A percentile compares a stretch with the other conserved stretches of the same genome.
Evolutionary conservation across 2,797 vertebrate genomes (phyloP).

Genomic region (Ambastaia sidthimunki): DNA sequence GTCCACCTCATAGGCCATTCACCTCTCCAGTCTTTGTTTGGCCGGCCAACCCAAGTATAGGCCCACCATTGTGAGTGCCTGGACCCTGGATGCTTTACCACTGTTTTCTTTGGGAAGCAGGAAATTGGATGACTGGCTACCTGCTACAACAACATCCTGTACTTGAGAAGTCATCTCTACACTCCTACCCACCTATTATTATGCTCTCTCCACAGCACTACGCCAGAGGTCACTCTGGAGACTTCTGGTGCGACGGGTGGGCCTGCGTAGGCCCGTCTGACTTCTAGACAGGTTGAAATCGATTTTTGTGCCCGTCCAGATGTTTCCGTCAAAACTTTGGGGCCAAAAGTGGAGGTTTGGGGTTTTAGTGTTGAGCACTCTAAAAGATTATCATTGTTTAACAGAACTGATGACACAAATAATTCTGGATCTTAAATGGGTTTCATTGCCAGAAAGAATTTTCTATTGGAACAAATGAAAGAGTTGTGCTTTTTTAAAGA

Average conservation of each 20-base stretch:
- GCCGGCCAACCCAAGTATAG: constrained; percentile 74
- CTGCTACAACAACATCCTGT: constrained; percentile 89
- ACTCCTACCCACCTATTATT: constrained; percentile 87
- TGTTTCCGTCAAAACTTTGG: constrained; percentile 80
- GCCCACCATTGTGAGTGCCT: constrained; percentile 79
- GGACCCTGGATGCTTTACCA: constrained; percentile 72
- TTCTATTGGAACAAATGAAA: neutral
- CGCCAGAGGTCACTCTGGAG: constrained; percentile 76
- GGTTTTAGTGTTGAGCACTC: constrained; percentile 11
- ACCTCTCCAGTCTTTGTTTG: constrained; percentile 83
- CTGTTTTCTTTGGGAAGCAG: constrained; percentile 88
- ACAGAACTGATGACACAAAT: neutral
- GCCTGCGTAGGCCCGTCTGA: constrained; percentile 71
- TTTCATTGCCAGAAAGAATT: no score
- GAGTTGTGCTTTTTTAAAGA: neutral
- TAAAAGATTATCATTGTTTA: constrained; percentile 14
- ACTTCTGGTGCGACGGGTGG: constrained; percentile 66
- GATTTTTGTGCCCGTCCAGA: constrained; percentile 81
- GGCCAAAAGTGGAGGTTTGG: constrained; percentile 66
- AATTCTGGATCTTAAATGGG: neutral
- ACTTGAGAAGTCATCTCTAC: constrained; percentile 85
- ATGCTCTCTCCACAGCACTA: constrained; percentile 75
- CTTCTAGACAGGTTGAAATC: constrained; percentile 78
- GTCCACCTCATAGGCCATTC: constrained; percentile 78
- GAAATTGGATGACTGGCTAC: constrained; percentile 89